These are phyloP conservation scores for Pseudomyrmex flavicornis DNA, from an alignment of 1,140 invertebrate species.

Conservation along the genomic window DNA sequence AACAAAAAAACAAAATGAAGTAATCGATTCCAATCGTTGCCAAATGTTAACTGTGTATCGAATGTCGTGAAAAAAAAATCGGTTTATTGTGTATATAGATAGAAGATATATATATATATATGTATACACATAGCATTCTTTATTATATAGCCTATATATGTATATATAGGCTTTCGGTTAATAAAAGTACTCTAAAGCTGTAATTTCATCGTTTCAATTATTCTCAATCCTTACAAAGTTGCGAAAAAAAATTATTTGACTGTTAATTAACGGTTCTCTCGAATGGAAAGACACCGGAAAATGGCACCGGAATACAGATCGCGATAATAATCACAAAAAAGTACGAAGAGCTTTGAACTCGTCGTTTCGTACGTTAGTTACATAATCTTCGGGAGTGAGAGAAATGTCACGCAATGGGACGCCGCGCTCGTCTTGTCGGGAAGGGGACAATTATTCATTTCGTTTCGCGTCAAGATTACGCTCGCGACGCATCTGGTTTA, in stretches of 20 bases:
- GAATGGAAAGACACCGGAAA: no score
- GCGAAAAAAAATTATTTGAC: no score
- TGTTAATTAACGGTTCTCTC: no score
- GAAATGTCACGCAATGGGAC: no score
- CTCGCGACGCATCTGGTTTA: conserved; percentile 6
- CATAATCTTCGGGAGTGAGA: no score
- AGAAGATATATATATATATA: conserved; percentile 78
- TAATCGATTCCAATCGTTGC: conserved; percentile 75
- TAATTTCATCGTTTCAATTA: neutral
- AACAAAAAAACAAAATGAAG: conserved; percentile 16
- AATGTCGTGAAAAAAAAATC: conserved; percentile 69
- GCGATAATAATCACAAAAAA: conserved; percentile 1
- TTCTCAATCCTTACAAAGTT: neutral
- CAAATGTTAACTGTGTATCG: conserved; percentile 74
- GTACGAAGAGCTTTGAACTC: neutral
- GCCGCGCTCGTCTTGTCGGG: no score
- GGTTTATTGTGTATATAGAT: conserved; percentile 81
- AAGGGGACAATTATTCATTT: conserved; percentile 1
- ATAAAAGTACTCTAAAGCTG: conserved; percentile 76
- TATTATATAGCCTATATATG: conserved; percentile 66
- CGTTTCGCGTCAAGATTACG: neutral
- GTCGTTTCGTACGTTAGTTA: no score
- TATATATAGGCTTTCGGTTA: conserved; percentile 75
- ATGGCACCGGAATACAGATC: neutral
- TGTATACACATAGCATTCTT: conserved; percentile 76